phyloP scores from a whole-genome alignment of 2,113 vertebrate genomes.

The Pangasianodon gigas region DNA sequence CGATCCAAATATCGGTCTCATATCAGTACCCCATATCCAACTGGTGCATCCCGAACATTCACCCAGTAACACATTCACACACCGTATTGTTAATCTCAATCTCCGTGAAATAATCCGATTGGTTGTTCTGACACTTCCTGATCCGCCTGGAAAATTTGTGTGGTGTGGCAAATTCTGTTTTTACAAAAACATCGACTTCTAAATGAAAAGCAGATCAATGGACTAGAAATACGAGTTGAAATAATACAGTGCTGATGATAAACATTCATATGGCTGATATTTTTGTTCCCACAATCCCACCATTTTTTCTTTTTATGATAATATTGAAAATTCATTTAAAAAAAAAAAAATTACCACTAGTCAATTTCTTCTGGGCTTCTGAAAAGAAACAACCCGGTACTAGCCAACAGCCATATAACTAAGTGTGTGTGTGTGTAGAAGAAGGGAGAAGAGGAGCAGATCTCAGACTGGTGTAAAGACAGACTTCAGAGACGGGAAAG shows the following conservation, averaged over 20 bases:
- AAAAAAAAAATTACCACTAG: neutral
- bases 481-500: neutral
- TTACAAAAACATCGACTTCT: neutral
- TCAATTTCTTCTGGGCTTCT: neutral
- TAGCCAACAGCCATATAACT: neutral
- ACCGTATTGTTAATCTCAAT: neutral
- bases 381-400: neutral
- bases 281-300: conserved; percentile 1
- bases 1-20: neutral
- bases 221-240: neutral
- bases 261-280: neutral
- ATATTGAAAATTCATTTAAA: neutral
- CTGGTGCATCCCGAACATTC: neutral
- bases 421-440: neutral
- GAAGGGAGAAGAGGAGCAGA: conserved; percentile 12
- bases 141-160: neutral
- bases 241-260: neutral
- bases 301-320: neutral
- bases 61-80: neutral
- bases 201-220: neutral
- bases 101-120: neutral
- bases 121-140: neutral
- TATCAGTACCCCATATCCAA: neutral
- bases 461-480: neutral
- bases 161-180: neutral